Evolutionary conservation across 2,888 invertebrate species (phyloP), one percentile per base, ranked within the genome.

Genomic region (Stomorhina lunata): DNA sequence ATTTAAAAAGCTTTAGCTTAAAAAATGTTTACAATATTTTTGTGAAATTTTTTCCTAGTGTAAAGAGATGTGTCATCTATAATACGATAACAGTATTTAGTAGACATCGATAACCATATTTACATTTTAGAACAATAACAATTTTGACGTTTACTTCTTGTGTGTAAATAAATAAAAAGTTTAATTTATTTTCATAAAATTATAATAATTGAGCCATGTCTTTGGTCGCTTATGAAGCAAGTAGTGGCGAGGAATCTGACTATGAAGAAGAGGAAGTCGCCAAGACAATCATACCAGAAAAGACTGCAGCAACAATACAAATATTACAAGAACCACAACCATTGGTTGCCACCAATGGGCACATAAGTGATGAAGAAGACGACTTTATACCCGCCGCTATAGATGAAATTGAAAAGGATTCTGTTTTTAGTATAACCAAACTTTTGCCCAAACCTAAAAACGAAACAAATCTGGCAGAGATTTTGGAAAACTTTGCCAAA

Each of bases 171-270:
- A 50, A 55, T 68, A 48, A 63, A 78, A 22, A 6, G 1, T 20
- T 55, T 53, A 20, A 40, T 48, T 22, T 10, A n/a, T 25, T 43
- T 12, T n/a, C 20, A 1, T 2, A 27, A 69, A 50, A 25, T 50
- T 45, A 40, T 29, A 12, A 12, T 48, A 12, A 25, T 57, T n/a
- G n/a, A 34, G 80, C 20, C 22, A 94, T 94, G 94, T 93, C 94
- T 53, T 90, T 94, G 86, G 94, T 94, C 45, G 93, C 94, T 0
- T 94, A 94, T 84, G 94, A 92, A 29, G 92, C 93, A 22, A 92
- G 92, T 68, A 92, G 92, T 82, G 92, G 88, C 50, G 92, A 92
- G 66, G 89, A 90, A 17, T 89, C 88, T 0, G 88, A 89, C 0
- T 81, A 68, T 53, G 88, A 87, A 48, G 87, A 87, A 4, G 43